phyloP scores from a whole-genome alignment of 2,888 invertebrate genomes.

The Tipula unca region DNA sequence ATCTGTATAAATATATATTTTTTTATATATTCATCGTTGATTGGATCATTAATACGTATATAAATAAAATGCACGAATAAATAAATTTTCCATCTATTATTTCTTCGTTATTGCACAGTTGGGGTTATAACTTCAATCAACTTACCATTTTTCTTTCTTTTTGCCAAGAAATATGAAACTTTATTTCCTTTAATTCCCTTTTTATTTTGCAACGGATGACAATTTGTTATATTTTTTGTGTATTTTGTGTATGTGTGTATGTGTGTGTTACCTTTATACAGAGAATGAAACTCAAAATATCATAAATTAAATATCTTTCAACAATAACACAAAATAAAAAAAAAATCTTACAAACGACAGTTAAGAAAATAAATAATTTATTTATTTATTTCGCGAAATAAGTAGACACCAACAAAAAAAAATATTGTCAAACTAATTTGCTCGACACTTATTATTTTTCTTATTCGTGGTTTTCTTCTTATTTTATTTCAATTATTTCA shows the following conservation, averaged over 20 bases:
- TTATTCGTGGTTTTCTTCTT: not conserved
- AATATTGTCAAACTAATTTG: slow-evolving; percentile 14
- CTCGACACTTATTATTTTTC: slow-evolving; percentile 14
- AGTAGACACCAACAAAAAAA: not conserved
- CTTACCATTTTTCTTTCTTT: not conserved
- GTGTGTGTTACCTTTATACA: not conserved
- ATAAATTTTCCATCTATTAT: not conserved
- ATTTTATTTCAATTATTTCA: not conserved
- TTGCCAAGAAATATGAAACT: not conserved
- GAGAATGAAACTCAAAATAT: not conserved
- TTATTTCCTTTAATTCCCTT: not conserved
- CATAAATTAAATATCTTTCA: slow-evolving; percentile 8
- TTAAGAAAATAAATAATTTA: slow-evolving; percentile 10
- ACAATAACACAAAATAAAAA: slow-evolving; percentile 8
- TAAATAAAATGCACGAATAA: not conserved
- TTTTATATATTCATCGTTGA: not conserved
- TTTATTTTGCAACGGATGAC: not conserved
- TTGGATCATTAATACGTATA: not conserved
- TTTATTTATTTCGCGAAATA: not conserved
- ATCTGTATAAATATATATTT: not conserved
- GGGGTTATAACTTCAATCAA: slow-evolving; percentile 14
- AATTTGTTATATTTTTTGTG: not conserved
- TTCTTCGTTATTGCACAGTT: not conserved
- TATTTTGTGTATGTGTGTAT: not conserved
- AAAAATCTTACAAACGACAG: not conserved